phyloP scores from a whole-genome alignment of 2,888 invertebrate species.

The Drosophila mimica region DNA sequence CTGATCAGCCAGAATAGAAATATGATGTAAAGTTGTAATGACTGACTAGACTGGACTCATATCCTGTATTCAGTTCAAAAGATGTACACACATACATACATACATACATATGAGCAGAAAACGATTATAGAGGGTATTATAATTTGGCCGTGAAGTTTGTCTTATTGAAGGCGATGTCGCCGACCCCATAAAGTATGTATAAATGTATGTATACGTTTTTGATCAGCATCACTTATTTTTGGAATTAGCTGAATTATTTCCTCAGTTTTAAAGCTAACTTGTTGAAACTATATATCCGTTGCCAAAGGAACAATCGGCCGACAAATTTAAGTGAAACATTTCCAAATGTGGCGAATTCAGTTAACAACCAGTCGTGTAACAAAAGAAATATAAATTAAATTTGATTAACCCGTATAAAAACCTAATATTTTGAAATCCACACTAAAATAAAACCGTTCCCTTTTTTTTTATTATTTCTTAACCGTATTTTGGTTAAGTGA shows the following conservation, averaged over 20 bases:
- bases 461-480: neutral
- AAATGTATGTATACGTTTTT: neutral
- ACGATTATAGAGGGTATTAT: neutral
- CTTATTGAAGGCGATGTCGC: neutral
- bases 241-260: no score
- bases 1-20: slow-evolving; percentile 11
- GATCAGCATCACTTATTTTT: neutral
- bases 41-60: neutral
- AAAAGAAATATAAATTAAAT: neutral
- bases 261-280: no score
- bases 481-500: neutral
- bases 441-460: neutral
- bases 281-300: no score
- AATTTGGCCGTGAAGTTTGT: neutral
- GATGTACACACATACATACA: neutral
- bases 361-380: no score
- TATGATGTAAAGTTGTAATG: neutral
- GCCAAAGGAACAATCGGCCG: no score
- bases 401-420: neutral
- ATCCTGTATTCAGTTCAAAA: neutral
- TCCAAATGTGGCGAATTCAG: no score
- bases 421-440: neutral
- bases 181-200: neutral
- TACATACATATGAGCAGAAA: neutral
- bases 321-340: no score